Conservation (phyloP, 2,113 vertebrate species). For the Onychorhynchus coronatus region DNA sequence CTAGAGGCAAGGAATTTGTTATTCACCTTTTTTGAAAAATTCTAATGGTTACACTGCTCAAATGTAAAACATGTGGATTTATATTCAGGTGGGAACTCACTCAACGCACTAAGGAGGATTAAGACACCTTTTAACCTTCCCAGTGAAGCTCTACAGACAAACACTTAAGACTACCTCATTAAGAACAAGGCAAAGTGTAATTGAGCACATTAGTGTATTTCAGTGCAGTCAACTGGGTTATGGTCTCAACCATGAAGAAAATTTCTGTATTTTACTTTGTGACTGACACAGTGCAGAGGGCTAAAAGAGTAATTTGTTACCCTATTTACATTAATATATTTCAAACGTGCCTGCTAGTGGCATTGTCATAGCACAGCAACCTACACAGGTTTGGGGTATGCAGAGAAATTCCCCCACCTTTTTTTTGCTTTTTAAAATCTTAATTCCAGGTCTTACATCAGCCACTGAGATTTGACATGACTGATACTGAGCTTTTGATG, state of each 20-base stretch:
- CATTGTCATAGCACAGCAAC: background rate
- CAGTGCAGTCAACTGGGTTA: background rate
- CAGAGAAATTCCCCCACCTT: background rate
- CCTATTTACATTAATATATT: background rate
- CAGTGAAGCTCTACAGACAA: background rate
- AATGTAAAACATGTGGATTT: background rate
- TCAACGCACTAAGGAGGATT: background rate
- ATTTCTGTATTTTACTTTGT: background rate
- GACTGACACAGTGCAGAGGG: background rate
- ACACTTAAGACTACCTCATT: background rate
- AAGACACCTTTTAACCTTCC: conserved; percentile 4
- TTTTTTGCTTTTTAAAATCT: background rate
- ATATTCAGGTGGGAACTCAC: background rate
- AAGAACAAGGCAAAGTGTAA: background rate
- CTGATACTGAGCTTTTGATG: background rate
- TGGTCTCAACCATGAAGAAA: background rate
- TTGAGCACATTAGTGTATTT: background rate
- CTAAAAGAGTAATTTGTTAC: background rate
- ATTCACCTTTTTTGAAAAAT: background rate
- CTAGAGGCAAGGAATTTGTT: background rate
- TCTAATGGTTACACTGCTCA: background rate
- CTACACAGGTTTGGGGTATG: background rate
- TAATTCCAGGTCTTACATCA: background rate
- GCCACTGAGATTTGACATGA: background rate
- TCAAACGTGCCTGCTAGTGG: background rate